A percentile compares a stretch with the other conserved stretches of the same genome.
Conservation (phyloP, 30 jellyfish, hydroid and myxozoan genomes). For the Hydractinia symbiolongicarpus region DNA sequence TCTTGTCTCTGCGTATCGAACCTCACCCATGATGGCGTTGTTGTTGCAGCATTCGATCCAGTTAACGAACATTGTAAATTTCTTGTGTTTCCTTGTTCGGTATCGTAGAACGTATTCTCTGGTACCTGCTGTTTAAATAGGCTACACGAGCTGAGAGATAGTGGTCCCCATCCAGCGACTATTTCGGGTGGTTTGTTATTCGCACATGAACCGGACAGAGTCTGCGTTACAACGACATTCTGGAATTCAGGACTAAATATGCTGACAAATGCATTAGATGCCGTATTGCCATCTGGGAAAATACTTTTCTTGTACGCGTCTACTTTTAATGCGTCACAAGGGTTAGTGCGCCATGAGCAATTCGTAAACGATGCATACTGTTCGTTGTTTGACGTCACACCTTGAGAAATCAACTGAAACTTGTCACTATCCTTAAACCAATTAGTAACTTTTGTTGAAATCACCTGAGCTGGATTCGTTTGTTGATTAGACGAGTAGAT, state of each 20-base stretch:
- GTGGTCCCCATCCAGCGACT: conserved; percentile 52
- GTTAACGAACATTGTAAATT: conserved; percentile 35
- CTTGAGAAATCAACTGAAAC: conserved; percentile 2
- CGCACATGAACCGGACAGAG: conserved; percentile 56
- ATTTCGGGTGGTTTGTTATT: conserved; percentile 50
- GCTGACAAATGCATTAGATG: conserved; percentile 27
- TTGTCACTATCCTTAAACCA: conserved; percentile 15
- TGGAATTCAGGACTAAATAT: conserved; percentile 51
- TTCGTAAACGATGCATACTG: conserved; percentile 44
- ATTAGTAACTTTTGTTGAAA: background rate
- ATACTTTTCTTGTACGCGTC: conserved; percentile 20
- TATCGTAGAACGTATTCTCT: conserved; percentile 56
- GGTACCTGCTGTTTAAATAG: conserved; percentile 52
- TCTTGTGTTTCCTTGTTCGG: conserved; percentile 82
- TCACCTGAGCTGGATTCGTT: conserved; percentile 1
- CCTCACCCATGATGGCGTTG: conserved; percentile 39
- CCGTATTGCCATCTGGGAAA: conserved; percentile 15
- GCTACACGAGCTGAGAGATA: conserved; percentile 52
- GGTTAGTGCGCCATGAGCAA: conserved; percentile 61
- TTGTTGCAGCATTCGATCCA: background rate
- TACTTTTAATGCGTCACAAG: conserved; percentile 60
- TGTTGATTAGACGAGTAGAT: background rate
- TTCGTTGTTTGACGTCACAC: conserved; percentile 16
- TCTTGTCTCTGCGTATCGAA: conserved; percentile 42
- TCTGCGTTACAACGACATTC: conserved; percentile 31